A percentile compares a stretch with the other conserved stretches of the same genome.
phyloP scores from a whole-genome alignment of 2,888 invertebrate genomes.

The Agonopterix heracliana region DNA sequence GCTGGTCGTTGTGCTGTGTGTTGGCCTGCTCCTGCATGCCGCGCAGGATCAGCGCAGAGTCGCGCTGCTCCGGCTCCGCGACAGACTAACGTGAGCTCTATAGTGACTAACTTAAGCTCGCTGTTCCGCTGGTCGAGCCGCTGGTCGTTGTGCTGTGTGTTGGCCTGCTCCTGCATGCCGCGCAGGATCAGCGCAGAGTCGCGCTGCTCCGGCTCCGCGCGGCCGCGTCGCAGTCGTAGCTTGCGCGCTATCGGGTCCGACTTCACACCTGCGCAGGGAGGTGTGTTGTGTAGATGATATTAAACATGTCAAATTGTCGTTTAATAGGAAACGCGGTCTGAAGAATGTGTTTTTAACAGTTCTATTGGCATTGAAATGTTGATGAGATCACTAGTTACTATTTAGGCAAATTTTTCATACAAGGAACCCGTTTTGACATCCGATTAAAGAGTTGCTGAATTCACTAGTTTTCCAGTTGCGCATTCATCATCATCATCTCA shows the following conservation, averaged over 20 bases:
- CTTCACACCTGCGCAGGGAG: slow-evolving; percentile 36
- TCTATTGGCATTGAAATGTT: no score
- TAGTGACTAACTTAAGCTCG: slow-evolving; percentile 80
- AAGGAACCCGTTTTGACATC: no score
- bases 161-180: slow-evolving; percentile 80
- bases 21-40: no score
- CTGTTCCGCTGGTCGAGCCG: slow-evolving; percentile 73
- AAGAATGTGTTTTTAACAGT: no score
- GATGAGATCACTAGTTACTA: no score
- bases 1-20: no score
- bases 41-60: slow-evolving; percentile 92
- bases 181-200: slow-evolving; percentile 93
- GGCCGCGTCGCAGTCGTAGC: slow-evolving; percentile 88
- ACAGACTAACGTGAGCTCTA: neutral
- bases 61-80: slow-evolving; percentile 33
- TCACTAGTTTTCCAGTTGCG: no score
- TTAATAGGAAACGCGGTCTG: no score
- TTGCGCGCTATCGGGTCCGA: slow-evolving; percentile 96
- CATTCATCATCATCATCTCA: no score
- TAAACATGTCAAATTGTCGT: neutral
- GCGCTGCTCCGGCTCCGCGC: slow-evolving; percentile 79
- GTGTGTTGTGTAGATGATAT: neutral
- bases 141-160: slow-evolving; percentile 82
- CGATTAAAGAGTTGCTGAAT: no score
- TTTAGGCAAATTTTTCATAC: no score